phyloP scores from a whole-genome alignment of 2,113 vertebrate genomes.

The Pheucticus melanocephalus region DNA sequence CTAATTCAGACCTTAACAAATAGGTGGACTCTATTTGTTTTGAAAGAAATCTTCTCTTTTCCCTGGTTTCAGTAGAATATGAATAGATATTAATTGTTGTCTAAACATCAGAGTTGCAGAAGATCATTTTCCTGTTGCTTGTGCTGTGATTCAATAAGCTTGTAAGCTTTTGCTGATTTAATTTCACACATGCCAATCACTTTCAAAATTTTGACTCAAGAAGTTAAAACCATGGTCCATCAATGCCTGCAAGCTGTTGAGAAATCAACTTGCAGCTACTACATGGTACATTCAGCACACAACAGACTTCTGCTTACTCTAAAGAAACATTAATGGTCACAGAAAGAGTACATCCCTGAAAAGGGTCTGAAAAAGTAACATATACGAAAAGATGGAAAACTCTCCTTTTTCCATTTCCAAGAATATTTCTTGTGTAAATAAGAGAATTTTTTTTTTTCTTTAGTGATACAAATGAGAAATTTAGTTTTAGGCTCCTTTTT shows the following conservation, averaged over 20 bases:
- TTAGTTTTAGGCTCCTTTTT: neutral
- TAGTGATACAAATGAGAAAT: neutral
- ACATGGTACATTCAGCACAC: neutral
- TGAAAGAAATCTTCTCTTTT: neutral
- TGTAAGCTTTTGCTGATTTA: slow-evolving; percentile 41
- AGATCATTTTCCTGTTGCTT: slow-evolving; percentile 13
- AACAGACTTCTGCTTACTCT: neutral
- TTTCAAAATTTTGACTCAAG: neutral
- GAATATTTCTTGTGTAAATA: neutral
- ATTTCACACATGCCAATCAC: slow-evolving; percentile 56
- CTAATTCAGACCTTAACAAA: neutral
- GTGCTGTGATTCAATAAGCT: slow-evolving; percentile 4
- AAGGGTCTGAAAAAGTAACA: neutral
- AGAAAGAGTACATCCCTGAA: neutral
- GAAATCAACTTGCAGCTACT: neutral
- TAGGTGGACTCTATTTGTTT: neutral
- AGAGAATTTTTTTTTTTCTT: neutral
- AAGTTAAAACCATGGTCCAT: neutral
- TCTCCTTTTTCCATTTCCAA: neutral
- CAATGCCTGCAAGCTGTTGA: neutral
- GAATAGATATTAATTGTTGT: slow-evolving; percentile 20
- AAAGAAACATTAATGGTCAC: neutral
- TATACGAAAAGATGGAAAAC: neutral
- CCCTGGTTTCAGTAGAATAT: neutral
- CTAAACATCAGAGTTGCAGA: slow-evolving; percentile 6